These are phyloP conservation scores for Rhopalosiphum maidis DNA, from an alignment of 1,140 invertebrate genomes.

Conservation along the genomic window DNA sequence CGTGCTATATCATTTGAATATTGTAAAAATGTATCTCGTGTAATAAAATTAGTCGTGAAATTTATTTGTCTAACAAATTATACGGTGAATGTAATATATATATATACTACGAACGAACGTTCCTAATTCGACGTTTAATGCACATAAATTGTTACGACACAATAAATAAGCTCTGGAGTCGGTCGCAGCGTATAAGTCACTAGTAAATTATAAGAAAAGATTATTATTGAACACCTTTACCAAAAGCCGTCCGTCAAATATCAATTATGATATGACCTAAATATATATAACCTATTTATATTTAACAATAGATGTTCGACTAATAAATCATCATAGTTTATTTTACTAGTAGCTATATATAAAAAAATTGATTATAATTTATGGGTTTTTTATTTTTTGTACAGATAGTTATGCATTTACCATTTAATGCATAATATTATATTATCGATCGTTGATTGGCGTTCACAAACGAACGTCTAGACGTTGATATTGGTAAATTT, in stretches of 20 bases:
- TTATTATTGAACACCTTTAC: not conserved
- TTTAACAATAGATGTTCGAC: not conserved
- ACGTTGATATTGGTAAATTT: not conserved
- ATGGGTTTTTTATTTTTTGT: not conserved
- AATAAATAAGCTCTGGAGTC: not conserved
- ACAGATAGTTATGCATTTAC: not conserved
- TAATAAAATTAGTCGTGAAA: not conserved
- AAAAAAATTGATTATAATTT: not conserved
- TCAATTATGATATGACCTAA: not conserved
- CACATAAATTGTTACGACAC: not conserved
- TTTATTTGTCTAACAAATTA: not conserved
- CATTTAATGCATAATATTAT: no score
- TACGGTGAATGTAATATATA: not conserved
- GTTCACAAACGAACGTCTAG: not conserved
- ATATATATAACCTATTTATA: not conserved
- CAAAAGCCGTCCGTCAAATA: not conserved
- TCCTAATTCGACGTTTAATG: not conserved
- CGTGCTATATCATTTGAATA: not conserved
- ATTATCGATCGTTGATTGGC: not conserved
- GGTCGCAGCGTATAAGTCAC: not conserved
- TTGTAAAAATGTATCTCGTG: not conserved
- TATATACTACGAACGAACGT: not conserved
- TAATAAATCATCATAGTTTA: slow-evolving; percentile 4
- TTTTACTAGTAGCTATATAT: not conserved
- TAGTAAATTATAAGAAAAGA: not conserved